Base-by-base conservation (phyloP, 2,797 vertebrate species). In the Ctenopoma multispine region DNA sequence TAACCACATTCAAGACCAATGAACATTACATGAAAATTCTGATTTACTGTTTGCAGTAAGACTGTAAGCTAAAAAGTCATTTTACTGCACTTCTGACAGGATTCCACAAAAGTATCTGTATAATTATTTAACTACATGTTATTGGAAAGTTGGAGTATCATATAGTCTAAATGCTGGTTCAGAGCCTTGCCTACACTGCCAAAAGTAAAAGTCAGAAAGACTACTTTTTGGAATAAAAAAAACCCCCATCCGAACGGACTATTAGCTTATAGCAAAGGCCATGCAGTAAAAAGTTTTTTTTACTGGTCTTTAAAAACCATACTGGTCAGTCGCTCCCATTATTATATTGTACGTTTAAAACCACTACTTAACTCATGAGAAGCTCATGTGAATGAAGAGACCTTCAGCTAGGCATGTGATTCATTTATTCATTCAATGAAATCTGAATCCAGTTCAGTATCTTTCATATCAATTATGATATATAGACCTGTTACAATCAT, bases 81-180 rank as follows among this genome's bases (percentile, higher is more conserved):
- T 72, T 62, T 54, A 36, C 31, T 55, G 5, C 17, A 1, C 58
- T 61, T 69, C 69, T 72, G 13, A 73, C 18, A 36, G 53, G 55
- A 73, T 62, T 67, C 54, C n/a, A 72, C 29, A 54, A 65, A 75
- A 18, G 23, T n/a, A 40, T 5, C 14, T 34, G 31, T 34, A 34
- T 34, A 34, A 9, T 34, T 34, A 34, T 34, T 34, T 8, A 18
- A 4, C 4, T 1, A 18, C 18, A 44, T 64, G 80, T 76, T 48
- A 21, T 11, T 68, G 65, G 47, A 68, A 67, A 64, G 47, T 64
- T 57, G 44, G 41, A 63, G 34, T 54, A 29, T 51, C 8, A 31
- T 8, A n/a, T 8, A n/a, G 17, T 64, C 9, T 11, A 49, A 59
- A 63, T 31, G 36, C 23, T 62, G 27, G 11, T 56, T 58, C 47